Evolutionary conservation across 2,113 vertebrate genomes (phyloP).

Genomic region (Sylvilagus bachmani): DNA sequence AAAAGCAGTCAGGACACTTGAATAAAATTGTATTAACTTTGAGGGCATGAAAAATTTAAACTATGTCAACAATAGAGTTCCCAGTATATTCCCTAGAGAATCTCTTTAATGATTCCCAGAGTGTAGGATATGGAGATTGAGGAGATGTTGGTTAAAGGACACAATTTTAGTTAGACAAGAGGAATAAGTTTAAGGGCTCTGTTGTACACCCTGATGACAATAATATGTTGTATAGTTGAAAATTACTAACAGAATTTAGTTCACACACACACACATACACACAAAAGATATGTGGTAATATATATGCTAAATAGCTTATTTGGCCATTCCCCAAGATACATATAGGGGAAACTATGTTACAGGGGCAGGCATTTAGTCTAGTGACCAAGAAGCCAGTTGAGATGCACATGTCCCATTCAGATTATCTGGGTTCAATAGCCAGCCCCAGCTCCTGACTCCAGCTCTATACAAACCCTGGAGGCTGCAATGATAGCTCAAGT

Average conservation of each 20-base stretch:
- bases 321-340: not conserved
- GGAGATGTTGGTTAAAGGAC: not conserved
- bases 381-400: too few relatives aligned
- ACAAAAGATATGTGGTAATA: not conserved
- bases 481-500: too few relatives aligned
- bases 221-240: not conserved
- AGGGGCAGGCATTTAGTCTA: too few relatives aligned
- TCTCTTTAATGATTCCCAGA: not conserved
- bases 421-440: too few relatives aligned
- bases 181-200: not conserved
- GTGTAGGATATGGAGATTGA: not conserved
- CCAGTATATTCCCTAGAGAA: not conserved
- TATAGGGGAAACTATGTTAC: not conserved
- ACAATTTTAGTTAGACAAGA: not conserved
- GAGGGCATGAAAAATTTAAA: not conserved
- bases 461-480: too few relatives aligned
- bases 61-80: not conserved
- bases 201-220: not conserved
- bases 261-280: not conserved
- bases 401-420: too few relatives aligned
- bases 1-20: constrained; percentile 5
- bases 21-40: constrained; percentile 30
- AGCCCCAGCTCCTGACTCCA: too few relatives aligned
- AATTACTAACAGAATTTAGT: not conserved
- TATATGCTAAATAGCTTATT: not conserved